Base-by-base conservation (phyloP, 2,888 invertebrate genomes). In the Lamellibrachia columna region DNA sequence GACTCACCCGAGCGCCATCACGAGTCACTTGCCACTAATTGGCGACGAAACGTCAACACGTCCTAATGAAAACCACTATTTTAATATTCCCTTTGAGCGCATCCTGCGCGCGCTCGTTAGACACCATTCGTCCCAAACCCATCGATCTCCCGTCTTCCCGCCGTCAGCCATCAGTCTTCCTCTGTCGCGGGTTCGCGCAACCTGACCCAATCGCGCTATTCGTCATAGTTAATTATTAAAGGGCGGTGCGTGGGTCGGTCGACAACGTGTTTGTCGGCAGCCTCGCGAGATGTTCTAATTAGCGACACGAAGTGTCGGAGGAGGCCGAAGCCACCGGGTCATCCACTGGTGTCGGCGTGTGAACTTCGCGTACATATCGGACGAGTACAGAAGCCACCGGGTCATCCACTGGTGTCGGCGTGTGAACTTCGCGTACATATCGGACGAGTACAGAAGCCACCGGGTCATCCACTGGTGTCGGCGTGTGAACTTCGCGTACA, bases 41-140 rank as follows among this genome's bases (percentile, higher is more conserved):
- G 75, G 75, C 75, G 75, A 22, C 75, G 75, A 15, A 22, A 75
- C 75, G 22, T 75, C 75, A 75, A 75, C 75, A 75, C 75, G 75
- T 75, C 75, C 75, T 22, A 75, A 75, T 75, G 75, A 75, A 75
- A 75, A 75, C 75, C 75, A n/a, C 75, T 75, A 15, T 2, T 75
- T 75, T 75, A 75, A 75, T 75, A 75, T 75, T 75, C 75, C 75
- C 75, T 75, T 75, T 75, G 75, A 75, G 75, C 15, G 75, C 75
- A 4, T 75, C 75, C 75, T 75, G 75, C 22, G 75, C 15, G 15
- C 22, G 75, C 75, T 75, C 75, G 75, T 75, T 75, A 75, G 75
- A 75, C 75, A 75, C 75, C 22, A 75, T 22, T 75, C 75, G 75
- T 75, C 75, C 75, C 75, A 15, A n/a, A 75, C 75, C 75, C 75